phyloP scores from a whole-genome alignment of 2,888 invertebrate species.

The Lasioglossum oenotherae region DNA sequence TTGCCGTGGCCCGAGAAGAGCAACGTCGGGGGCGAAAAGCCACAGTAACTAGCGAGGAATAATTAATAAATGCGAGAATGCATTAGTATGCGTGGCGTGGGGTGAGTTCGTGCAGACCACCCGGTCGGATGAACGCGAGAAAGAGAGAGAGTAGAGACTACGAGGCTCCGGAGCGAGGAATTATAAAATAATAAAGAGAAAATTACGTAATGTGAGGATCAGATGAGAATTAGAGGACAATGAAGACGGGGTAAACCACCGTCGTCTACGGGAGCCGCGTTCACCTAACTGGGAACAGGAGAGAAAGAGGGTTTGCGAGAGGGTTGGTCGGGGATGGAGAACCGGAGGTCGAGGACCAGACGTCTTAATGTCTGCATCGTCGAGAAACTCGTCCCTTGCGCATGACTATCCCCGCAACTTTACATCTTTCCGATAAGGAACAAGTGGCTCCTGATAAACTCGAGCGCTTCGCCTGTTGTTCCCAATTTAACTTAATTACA shows the following conservation, averaged over 20 bases:
- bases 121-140: constrained; percentile 60
- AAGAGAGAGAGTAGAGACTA: constrained; percentile 20
- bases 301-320: constrained; percentile 36
- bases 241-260: constrained; percentile 75
- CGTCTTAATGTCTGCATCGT: constrained; percentile 82
- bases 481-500: constrained; percentile 30
- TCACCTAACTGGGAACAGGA: constrained; percentile 28
- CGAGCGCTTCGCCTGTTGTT: constrained; percentile 27
- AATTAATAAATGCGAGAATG: constrained; percentile 81
- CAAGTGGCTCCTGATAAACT: constrained; percentile 55
- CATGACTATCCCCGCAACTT: constrained; percentile 65
- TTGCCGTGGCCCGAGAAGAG: constrained; percentile 45
- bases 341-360: constrained; percentile 81
- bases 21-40: constrained; percentile 65
- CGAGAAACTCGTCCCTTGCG: constrained; percentile 70
- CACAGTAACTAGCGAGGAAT: constrained; percentile 76
- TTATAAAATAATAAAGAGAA: constrained; percentile 83
- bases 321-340: constrained; percentile 49
- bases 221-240: constrained; percentile 80
- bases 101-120: constrained; percentile 69
- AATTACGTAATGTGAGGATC: constrained; percentile 82
- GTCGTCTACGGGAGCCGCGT: constrained; percentile 59
- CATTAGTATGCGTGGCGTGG: constrained; percentile 78
- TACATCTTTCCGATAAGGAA: constrained; percentile 69
- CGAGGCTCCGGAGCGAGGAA: constrained; percentile 66